Evolutionary conservation across 2,113 vertebrate species (phyloP).

Genomic region (Cyphomyrus discorhynchus): DNA sequence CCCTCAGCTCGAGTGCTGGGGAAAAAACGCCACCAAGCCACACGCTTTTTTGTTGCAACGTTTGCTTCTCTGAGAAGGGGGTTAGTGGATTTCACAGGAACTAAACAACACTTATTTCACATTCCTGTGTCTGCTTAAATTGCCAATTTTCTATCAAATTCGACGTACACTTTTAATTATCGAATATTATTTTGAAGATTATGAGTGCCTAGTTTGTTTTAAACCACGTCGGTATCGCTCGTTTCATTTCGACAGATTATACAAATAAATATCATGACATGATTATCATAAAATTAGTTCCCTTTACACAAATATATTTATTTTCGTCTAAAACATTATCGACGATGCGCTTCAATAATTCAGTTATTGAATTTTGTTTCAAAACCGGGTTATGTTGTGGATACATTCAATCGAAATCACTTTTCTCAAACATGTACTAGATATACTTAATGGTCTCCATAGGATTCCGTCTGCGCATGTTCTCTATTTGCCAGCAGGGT

Average conservation of each 20-base stretch:
- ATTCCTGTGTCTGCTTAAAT: neutral
- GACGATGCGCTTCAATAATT: neutral
- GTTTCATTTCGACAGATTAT: conserved; percentile 9
- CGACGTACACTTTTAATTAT: neutral
- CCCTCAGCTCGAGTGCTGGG: conserved; percentile 12
- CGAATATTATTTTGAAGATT: conserved; percentile 13
- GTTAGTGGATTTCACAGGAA: neutral
- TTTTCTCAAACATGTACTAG: neutral
- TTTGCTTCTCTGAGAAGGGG: conserved; percentile 3
- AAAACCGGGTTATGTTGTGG: neutral
- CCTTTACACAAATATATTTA: neutral
- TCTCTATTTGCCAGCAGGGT: neutral
- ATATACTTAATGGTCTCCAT: neutral
- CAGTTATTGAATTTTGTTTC: neutral
- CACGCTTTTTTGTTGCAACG: conserved; percentile 10
- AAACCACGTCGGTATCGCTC: neutral
- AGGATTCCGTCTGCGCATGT: conserved; percentile 10
- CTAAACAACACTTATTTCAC: neutral
- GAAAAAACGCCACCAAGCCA: neutral
- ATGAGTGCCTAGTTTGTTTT: neutral
- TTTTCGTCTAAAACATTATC: neutral
- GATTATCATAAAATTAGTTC: neutral
- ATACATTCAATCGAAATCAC: neutral
- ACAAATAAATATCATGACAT: neutral
- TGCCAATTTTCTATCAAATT: neutral